Conservation (phyloP, 2,888 invertebrate species). For the Hofmannophila pseudospretella region DNA sequence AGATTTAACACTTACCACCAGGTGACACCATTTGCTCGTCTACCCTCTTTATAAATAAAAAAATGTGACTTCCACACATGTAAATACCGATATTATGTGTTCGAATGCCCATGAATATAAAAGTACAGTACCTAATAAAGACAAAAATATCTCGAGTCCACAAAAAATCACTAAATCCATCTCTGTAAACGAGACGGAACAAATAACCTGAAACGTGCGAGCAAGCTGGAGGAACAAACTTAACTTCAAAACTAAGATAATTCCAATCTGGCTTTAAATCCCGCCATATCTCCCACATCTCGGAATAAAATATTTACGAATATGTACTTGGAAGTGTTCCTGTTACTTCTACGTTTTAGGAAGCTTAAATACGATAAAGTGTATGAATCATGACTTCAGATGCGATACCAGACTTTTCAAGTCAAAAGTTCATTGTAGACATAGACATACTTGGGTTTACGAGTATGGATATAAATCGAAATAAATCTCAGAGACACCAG, state of each 20-base stretch:
- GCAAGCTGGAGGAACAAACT: slow-evolving; percentile 1
- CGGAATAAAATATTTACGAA: slow-evolving; percentile 4
- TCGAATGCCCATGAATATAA: too few relatives aligned
- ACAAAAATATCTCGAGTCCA: background rate
- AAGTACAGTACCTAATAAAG: background rate
- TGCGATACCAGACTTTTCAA: too few relatives aligned
- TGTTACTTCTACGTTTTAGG: slow-evolving; percentile 7
- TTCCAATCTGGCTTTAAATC: slow-evolving; percentile 2
- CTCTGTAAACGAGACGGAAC: slow-evolving; percentile 9
- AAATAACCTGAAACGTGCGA: slow-evolving; percentile 8
- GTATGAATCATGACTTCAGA: slow-evolving; percentile 6
- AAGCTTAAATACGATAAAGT: slow-evolving; percentile 9
- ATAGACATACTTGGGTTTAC: too few relatives aligned
- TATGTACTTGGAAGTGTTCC: background rate
- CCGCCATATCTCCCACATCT: background rate
- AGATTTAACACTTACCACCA: too few relatives aligned
- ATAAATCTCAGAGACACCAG: too few relatives aligned
- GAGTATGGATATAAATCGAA: too few relatives aligned
- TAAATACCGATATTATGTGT: too few relatives aligned
- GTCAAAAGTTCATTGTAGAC: too few relatives aligned
- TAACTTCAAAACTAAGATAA: slow-evolving; percentile 8
- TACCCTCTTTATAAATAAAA: too few relatives aligned
- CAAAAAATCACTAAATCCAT: background rate
- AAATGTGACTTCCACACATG: too few relatives aligned
- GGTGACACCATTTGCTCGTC: too few relatives aligned